These are phyloP conservation scores for Odontocolon sp. DNA, from an alignment of 2,888 invertebrate genomes.

Conservation along the genomic window DNA sequence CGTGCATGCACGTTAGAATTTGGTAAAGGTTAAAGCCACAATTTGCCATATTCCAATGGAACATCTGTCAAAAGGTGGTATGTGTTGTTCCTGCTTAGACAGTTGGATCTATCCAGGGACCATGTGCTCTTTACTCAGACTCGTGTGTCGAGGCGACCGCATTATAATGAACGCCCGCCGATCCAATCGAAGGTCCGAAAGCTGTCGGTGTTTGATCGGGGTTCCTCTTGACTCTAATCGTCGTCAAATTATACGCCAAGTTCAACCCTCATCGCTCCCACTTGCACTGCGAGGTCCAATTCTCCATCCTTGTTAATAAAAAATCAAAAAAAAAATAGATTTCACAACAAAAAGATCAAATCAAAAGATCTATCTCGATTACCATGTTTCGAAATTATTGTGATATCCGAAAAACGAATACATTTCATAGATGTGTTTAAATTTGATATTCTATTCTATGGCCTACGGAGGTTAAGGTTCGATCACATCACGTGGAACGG, in stretches of 20 bases:
- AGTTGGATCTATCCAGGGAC: conserved; percentile 51
- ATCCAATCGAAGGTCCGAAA: conserved; percentile 52
- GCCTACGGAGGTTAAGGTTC: too few relatives aligned
- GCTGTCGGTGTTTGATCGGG: conserved; percentile 67
- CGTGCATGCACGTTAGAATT: conserved; percentile 21
- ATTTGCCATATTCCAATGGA: conserved; percentile 73
- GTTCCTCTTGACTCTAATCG: conserved; percentile 73
- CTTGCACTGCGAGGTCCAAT: conserved; percentile 1
- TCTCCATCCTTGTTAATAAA: conserved; percentile 4
- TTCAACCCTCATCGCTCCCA: conserved; percentile 51
- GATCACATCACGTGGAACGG: too few relatives aligned
- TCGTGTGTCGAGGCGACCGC: conserved; percentile 31
- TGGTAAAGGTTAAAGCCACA: conserved; percentile 71
- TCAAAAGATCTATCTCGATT: not conserved
- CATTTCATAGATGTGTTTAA: too few relatives aligned
- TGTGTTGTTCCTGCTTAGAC: conserved; percentile 53
- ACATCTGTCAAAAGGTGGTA: conserved; percentile 75
- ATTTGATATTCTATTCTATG: too few relatives aligned
- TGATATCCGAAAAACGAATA: too few relatives aligned
- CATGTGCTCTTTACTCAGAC: not conserved
- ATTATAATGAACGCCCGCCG: conserved; percentile 64
- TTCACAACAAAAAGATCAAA: not conserved
- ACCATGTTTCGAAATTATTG: too few relatives aligned
- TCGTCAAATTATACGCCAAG: conserved; percentile 76
- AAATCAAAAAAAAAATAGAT: not conserved